Evolutionary conservation across 2,113 vertebrate species (phyloP).

Genomic region (Anguilla rostrata): DNA sequence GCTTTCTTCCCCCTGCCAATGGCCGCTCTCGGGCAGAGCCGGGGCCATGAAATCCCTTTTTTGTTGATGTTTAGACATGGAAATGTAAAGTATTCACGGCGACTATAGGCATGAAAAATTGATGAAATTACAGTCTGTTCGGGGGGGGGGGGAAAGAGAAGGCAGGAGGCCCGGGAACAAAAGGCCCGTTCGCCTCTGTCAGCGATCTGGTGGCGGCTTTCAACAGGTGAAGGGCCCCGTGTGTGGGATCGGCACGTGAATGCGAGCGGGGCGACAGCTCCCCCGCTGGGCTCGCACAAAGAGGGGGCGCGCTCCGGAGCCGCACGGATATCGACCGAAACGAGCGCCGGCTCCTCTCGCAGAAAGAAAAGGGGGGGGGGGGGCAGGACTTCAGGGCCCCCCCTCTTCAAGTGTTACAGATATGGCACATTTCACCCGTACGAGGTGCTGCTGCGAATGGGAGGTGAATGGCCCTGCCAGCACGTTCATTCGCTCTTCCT

Average conservation of each 20-base stretch:
- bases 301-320: constrained; percentile 52
- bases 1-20: constrained; percentile 56
- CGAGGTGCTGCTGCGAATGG: constrained; percentile 35
- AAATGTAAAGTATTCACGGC: constrained; percentile 76
- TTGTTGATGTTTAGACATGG: constrained; percentile 79
- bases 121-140: constrained; percentile 79
- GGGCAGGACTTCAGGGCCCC: constrained; percentile 44
- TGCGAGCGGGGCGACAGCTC: constrained; percentile 61
- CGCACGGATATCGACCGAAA: constrained; percentile 45
- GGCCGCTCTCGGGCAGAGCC: constrained; percentile 52
- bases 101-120: constrained; percentile 74
- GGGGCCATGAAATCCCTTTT: constrained; percentile 81
- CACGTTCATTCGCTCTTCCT: constrained; percentile 37
- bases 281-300: constrained; percentile 68
- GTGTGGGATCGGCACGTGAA: constrained; percentile 62
- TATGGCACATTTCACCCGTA: constrained; percentile 46
- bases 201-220: constrained; percentile 68
- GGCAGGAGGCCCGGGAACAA: constrained; percentile 55
- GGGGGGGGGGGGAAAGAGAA: constrained; percentile 58
- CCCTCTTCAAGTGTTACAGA: constrained; percentile 50
- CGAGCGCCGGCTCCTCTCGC: constrained; percentile 33
- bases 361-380: no score
- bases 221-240: constrained; percentile 77
- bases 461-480: constrained; percentile 36
- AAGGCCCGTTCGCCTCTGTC: constrained; percentile 61